Evolutionary conservation across 2,888 invertebrate species (phyloP), one percentile per base, ranked within the genome.

Genomic region (Helicoverpa assulta): DNA sequence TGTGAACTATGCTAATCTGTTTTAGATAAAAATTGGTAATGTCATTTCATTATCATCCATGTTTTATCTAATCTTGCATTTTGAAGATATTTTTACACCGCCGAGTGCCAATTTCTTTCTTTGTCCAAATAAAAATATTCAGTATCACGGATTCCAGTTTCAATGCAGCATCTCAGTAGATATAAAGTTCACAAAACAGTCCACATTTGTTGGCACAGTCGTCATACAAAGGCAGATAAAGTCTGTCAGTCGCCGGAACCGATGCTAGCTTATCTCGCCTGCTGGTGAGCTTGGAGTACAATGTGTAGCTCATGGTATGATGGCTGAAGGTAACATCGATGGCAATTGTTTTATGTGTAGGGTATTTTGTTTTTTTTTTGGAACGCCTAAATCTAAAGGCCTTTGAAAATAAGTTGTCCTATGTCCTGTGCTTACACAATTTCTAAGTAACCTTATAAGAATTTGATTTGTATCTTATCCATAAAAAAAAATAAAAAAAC

Each of bases 1-100:
- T 93, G 93, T 94, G 94, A 94, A 14, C 16, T 1, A 43, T n/a
- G n/a, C 5, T 16, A 47, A 47, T 47, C 47, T 6, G 16, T 6
- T 5, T 47, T 0, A n/a, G 47, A 47, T 47, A 47, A 47, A 47
- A 47, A 47, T 0, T 6, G 6, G 12, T 6, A 16, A n/a, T n/a
- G n/a, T 47, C n/a, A n/a, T 47, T 43, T 16, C 4, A 5, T 43
- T 47, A n/a, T 47, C 47, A 7, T n/a, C n/a, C n/a, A 16, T n/a
- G 6, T 16, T 47, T 47, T 47, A 47, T 47, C 47, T 47, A n/a
- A 47, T 47, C 47, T 47, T 47, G 0, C 47, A 47, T 40, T 37
- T 33, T 5, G 10, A 14, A 29, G 4, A 26, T n/a, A n/a, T 29
- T 29, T 16, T 16, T 29, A 53, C 14, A 14, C 33, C 7, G 2